Conservation (phyloP, 2,113 vertebrate species). For the Labrus mixtus region DNA sequence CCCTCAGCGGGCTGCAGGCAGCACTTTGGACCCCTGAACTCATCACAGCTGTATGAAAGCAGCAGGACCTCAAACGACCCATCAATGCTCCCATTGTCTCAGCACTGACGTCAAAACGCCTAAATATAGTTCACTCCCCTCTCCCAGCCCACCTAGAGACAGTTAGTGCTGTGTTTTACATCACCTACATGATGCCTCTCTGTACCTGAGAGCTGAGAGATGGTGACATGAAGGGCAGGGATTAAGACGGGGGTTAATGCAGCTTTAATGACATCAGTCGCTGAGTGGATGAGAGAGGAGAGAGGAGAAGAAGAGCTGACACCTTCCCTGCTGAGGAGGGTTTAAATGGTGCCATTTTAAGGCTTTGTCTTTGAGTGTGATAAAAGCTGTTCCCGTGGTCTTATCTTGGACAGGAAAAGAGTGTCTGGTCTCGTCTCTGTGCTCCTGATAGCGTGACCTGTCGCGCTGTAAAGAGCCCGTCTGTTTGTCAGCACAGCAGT, state of each 20-base stretch:
- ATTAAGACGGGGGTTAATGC: slow-evolving; percentile 55
- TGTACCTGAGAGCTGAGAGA: slow-evolving; percentile 29
- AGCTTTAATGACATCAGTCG: slow-evolving; percentile 60
- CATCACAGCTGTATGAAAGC: slow-evolving; percentile 49
- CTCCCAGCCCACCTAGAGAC: slow-evolving; percentile 42
- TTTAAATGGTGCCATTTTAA: slow-evolving; percentile 31
- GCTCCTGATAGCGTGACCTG: slow-evolving; percentile 28
- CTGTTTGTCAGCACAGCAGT: slow-evolving; percentile 35
- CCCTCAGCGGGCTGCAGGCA: slow-evolving; percentile 7
- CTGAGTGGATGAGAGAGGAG: slow-evolving; percentile 40
- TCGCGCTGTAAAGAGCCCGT: slow-evolving; percentile 35
- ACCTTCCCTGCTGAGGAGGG: slow-evolving; percentile 21
- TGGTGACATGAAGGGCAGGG: slow-evolving; percentile 38
- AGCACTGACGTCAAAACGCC: slow-evolving; percentile 36
- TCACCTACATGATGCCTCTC: slow-evolving; percentile 29
- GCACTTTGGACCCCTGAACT: slow-evolving; percentile 37
- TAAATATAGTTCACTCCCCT: slow-evolving; percentile 59
- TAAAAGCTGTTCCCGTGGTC: slow-evolving; percentile 29
- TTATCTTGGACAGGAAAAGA: slow-evolving; percentile 26
- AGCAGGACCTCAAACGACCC: background rate
- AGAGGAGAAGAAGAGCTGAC: slow-evolving; percentile 21
- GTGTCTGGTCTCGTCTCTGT: slow-evolving; percentile 13
- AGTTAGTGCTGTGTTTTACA: slow-evolving; percentile 52
- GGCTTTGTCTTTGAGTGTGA: background rate
- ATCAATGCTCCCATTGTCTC: slow-evolving; percentile 63